Evolutionary conservation across 2,797 vertebrate genomes (phyloP).

Genomic region (Diplodus puntazzo): DNA sequence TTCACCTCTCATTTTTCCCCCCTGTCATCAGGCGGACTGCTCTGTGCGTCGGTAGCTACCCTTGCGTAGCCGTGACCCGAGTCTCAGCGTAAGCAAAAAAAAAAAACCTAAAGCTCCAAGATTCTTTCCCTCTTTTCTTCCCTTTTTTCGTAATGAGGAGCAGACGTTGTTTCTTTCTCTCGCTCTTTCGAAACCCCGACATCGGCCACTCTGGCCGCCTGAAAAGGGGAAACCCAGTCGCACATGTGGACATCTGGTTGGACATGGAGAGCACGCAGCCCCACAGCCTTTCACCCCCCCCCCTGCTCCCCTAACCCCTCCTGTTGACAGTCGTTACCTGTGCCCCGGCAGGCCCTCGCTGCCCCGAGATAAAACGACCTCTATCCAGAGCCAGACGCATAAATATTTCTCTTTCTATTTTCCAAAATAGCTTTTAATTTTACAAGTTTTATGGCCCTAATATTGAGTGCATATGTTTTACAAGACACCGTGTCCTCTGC

Average conservation of each 20-base stretch:
- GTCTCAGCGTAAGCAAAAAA: slow-evolving; percentile 44
- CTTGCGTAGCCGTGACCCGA: slow-evolving; percentile 33
- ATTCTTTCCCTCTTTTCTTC: slow-evolving; percentile 23
- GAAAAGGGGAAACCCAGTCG: slow-evolving; percentile 64
- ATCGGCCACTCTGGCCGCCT: slow-evolving; percentile 45
- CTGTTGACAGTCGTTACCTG: slow-evolving; percentile 88
- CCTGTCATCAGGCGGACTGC: slow-evolving; percentile 44
- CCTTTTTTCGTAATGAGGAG: slow-evolving; percentile 52
- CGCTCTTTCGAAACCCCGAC: slow-evolving; percentile 42
- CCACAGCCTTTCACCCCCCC: slow-evolving; percentile 26
- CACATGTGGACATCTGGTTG: slow-evolving; percentile 80
- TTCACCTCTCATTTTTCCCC: slow-evolving; percentile 45
- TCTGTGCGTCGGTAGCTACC: slow-evolving; percentile 54
- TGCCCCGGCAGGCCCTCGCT: slow-evolving; percentile 76
- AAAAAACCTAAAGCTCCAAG: slow-evolving; percentile 23
- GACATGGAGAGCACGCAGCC: slow-evolving; percentile 53
- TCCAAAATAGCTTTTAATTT: slow-evolving; percentile 99
- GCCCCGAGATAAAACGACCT: slow-evolving; percentile 89
- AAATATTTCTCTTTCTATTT: slow-evolving; percentile 97
- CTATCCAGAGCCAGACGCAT: slow-evolving; percentile 92
- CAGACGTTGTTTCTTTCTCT: slow-evolving; percentile 51
- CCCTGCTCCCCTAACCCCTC: slow-evolving; percentile 14
- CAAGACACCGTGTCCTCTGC: slow-evolving; percentile 94
- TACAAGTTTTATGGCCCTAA: slow-evolving; percentile 96
- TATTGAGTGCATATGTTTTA: slow-evolving; percentile 99